Evolutionary conservation across 2,888 invertebrate genomes (phyloP), one percentile per base, ranked within the genome.

Genomic region (Sipha maydis): DNA sequence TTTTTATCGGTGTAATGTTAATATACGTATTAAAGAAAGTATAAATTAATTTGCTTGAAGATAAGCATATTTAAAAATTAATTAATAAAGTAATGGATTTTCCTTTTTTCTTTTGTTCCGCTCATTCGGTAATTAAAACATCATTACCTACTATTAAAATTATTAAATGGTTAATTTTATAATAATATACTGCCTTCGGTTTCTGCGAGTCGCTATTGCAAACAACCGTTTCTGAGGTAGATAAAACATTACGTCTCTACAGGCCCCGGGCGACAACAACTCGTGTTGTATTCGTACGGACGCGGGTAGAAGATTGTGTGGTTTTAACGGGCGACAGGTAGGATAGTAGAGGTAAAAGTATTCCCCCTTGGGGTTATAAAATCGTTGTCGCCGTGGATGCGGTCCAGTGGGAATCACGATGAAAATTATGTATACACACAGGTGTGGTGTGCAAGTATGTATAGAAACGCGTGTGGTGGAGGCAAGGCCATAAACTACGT

Each of bases 321-420:
- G 83, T 73, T 56, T 83, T 34, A 34, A 75, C n/a, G n/a, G 17
- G 17, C 28, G 67, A 0, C 28, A 67, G 67, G n/a, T 67, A 67
- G 5, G 28, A n/a, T 14, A 48, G 21, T n/a, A 25, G 31, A n/a
- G 41, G 69, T 69, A 41, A 11, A 69, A 28, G 34, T 28, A 41
- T 67, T 25, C 54, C 61, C 71, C 71, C 48, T 21, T 21, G 31
- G n/a, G 73, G 83, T 84, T 84, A 41, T 85, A 85, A 85, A 77
- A 85, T 77, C 61, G 76, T 85, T 76, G 84, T 85, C 84, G 28
- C 76, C 84, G 67, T 76, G 67, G 76, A 76, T 28, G 69, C 67
- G 28, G 79, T 85, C 85, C 85, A 48, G 71, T 71, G 85, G 85
- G 85, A 85, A 85, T 85, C 54, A 48, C 78, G 78, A 85, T 54